These are phyloP conservation scores for Periophthalmus modestus DNA, from an alignment of 2,113 vertebrate genomes.

Conservation along the genomic window DNA sequence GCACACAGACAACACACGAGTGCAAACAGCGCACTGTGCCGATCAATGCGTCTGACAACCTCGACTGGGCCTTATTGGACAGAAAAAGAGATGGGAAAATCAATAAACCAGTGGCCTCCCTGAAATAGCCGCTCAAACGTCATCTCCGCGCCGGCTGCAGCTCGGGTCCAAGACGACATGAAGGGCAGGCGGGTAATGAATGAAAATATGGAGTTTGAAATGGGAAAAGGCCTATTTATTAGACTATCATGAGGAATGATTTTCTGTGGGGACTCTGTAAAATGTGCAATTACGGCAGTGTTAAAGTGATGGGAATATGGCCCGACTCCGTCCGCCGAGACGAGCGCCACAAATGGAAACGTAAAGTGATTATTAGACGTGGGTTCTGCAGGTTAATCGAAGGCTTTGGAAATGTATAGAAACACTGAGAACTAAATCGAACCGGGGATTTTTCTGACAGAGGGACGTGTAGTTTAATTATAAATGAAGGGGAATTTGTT, in stretches of 20 bases:
- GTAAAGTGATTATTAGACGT: slow-evolving; percentile 24
- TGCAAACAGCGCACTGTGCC: slow-evolving; percentile 24
- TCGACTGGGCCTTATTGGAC: slow-evolving; percentile 62
- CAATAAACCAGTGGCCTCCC: slow-evolving; percentile 56
- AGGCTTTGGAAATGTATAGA: slow-evolving; percentile 25
- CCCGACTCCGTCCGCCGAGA: slow-evolving; percentile 1
- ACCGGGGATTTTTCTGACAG: neutral
- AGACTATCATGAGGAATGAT: neutral
- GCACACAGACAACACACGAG: slow-evolving; percentile 28
- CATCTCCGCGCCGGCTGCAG: slow-evolving; percentile 19
- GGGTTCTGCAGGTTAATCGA: slow-evolving; percentile 21
- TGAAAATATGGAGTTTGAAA: neutral
- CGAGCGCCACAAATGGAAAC: slow-evolving; percentile 22
- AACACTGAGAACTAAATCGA: neutral
- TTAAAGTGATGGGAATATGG: slow-evolving; percentile 16
- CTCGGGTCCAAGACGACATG: slow-evolving; percentile 1
- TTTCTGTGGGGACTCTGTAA: slow-evolving; percentile 5
- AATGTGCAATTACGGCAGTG: neutral
- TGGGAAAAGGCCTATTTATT: neutral
- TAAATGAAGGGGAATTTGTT: too few species aligned
- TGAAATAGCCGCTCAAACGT: slow-evolving; percentile 46
- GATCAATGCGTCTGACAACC: slow-evolving; percentile 67
- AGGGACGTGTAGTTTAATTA: too few species aligned
- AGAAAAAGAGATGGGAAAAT: slow-evolving; percentile 53
- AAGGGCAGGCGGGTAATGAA: slow-evolving; percentile 4